These are phyloP conservation scores for Hydrolagus colliei DNA, from an alignment of 2,797 vertebrate genomes.

Conservation along the genomic window DNA sequence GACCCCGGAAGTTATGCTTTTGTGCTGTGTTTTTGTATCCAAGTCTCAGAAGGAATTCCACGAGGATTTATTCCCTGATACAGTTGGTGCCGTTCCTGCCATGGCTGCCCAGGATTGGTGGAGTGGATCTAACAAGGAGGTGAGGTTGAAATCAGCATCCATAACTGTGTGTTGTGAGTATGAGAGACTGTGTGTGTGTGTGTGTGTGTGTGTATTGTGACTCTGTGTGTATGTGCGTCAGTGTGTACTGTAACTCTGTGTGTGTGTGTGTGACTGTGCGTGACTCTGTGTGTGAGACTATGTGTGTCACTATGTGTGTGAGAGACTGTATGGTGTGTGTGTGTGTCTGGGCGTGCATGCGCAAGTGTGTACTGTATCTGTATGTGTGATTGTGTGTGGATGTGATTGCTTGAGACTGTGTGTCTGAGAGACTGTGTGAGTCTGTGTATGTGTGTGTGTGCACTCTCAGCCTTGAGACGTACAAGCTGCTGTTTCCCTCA, in stretches of 20 bases:
- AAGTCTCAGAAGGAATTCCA: slow-evolving; percentile 74
- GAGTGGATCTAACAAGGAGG: slow-evolving; percentile 76
- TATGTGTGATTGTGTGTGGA: no score
- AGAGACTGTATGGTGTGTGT: not conserved
- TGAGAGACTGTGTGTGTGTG: not conserved
- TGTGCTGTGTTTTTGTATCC: not conserved
- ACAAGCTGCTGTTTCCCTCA: slow-evolving; percentile 40
- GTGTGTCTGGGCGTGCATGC: not conserved
- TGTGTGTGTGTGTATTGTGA: not conserved
- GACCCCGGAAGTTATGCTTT: no score
- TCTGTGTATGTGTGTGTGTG: not conserved
- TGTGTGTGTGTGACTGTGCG: not conserved
- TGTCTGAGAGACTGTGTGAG: not conserved
- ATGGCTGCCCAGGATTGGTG: slow-evolving; percentile 72
- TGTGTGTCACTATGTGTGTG: not conserved
- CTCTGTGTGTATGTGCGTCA: not conserved
- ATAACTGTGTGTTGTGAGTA: not conserved
- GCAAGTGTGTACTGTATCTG: no score
- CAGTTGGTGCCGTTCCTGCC: slow-evolving; percentile 58
- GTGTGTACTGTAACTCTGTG: not conserved
- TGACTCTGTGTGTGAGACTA: not conserved
- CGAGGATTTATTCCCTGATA: slow-evolving; percentile 79
- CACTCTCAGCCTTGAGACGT: no score
- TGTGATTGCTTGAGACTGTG: no score
- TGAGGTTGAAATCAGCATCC: slow-evolving; percentile 40